Base-by-base conservation (phyloP, 2,113 vertebrate species). In the Sterna hirundo region DNA sequence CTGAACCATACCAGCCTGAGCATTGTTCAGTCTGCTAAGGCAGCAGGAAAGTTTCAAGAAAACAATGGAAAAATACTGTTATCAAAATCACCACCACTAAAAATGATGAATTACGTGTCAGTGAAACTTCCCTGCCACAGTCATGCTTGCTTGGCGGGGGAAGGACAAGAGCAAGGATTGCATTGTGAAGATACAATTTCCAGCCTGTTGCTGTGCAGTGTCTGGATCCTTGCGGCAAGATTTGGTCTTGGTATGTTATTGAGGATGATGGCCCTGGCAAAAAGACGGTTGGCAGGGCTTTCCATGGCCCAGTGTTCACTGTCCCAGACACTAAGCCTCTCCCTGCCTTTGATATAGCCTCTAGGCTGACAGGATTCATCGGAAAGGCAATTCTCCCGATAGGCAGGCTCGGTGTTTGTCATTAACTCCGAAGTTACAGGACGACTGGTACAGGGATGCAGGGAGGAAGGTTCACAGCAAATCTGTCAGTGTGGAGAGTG, bases 51-150 rank as follows among this genome's bases (percentile, higher is more conserved):
- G 3, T 84, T 94, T 92, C 83, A 94, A 84, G 69, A 84, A 95
- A 95, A 64, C 52, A 68, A 47, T 7, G 27, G 34, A 22, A 84
- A 94, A 84, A 94, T 64, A 72, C 9, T 2, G 0, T 61, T 82
- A 86, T 94, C 88, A 89, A 90, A 94, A 94, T 75, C 92, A 81
- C 61, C 72, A 60, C 55, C 80, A 66, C 95, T 93, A 86, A 84
- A 96, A 93, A 75, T 92, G 96, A 96, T 86, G 86, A 93, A 95
- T 88, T 87, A 93, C 5, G 5, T 84, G 69, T 77, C 83, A 94
- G 79, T 20, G 58, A 88, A 88, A 78, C 68, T 68, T 93, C 36
- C 72, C 88, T 83, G 76, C 79, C 62, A 80, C 14, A 46, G 92
- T 90, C 92, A 93, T 51, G 79, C 79, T 91, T 83, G 68, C 69